A percentile compares a stretch with the other conserved stretches of the same genome.
Conservation (phyloP, 2,797 vertebrate genomes). For the Sebastes itinus region DNA sequence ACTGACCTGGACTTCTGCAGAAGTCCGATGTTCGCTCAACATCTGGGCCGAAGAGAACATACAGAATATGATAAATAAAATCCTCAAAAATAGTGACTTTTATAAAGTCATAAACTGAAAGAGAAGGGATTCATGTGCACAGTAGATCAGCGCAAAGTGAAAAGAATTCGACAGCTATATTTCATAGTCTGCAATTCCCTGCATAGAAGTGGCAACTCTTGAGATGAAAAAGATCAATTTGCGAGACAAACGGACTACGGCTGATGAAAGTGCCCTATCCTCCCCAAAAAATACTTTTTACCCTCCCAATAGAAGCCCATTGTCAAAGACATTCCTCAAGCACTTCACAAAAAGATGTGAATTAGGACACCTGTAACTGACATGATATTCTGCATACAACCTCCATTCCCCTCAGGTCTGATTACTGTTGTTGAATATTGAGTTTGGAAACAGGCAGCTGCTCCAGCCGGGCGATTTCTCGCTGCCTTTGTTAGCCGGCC, state of each 20-base stretch:
- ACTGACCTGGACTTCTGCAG: no score
- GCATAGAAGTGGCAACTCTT: no score
- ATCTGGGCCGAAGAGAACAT: no score
- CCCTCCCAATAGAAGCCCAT: fast-evolving
- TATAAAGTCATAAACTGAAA: no score
- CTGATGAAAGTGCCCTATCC: background rate
- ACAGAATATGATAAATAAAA: no score
- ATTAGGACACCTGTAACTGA: background rate
- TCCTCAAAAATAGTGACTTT: no score
- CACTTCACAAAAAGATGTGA: background rate
- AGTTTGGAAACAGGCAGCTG: slow-evolving; percentile 82
- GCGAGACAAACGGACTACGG: no score
- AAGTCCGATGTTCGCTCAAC: no score
- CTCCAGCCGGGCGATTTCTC: slow-evolving; percentile 56
- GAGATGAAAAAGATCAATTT: no score
- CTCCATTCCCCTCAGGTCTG: slow-evolving; percentile 26
- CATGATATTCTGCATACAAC: background rate
- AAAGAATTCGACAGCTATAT: no score
- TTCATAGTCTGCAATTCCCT: no score
- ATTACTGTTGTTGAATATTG: slow-evolving; percentile 54
- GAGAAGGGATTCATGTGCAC: fast-evolving
- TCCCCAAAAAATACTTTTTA: background rate
- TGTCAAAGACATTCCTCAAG: background rate
- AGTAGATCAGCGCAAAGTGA: no score
- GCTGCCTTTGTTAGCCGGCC: slow-evolving; percentile 62